Evolutionary conservation across 2,113 vertebrate species (phyloP).

Genomic region (Phrynosoma platyrhinos): DNA sequence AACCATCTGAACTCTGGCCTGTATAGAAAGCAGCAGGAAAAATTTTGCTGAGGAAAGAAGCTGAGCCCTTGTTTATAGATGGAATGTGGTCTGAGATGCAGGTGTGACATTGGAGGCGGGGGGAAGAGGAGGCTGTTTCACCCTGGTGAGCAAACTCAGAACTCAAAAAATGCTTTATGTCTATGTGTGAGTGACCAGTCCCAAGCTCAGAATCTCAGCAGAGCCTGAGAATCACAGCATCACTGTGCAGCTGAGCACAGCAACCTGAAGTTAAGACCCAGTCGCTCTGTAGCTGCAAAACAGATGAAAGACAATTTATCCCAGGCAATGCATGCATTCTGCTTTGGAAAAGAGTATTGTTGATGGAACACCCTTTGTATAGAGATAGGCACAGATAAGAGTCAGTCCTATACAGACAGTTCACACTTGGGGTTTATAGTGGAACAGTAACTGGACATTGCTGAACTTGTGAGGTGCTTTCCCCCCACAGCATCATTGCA

Average conservation of each 20-base stretch:
- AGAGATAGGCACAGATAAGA: not conserved
- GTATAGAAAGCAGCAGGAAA: slow-evolving; percentile 28
- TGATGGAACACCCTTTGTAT: too few relatives aligned
- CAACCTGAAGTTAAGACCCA: not conserved
- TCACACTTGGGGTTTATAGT: too few relatives aligned
- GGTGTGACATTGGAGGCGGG: slow-evolving; percentile 6
- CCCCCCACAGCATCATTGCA: too few relatives aligned
- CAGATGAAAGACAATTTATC: slow-evolving; percentile 3
- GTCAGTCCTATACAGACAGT: not conserved
- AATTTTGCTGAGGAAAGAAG: slow-evolving; percentile 22
- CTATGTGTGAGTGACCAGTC: not conserved
- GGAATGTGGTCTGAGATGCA: slow-evolving; percentile 20
- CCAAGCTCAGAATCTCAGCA: slow-evolving; percentile 17
- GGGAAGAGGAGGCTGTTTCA: slow-evolving; percentile 4
- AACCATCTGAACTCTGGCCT: slow-evolving; percentile 27
- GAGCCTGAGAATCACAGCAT: slow-evolving; percentile 20
- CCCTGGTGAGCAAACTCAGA: slow-evolving; percentile 34
- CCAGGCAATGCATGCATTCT: not conserved
- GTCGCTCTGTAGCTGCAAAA: not conserved
- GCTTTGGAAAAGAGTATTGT: not conserved
- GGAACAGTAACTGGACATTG: too few relatives aligned
- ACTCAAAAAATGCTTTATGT: slow-evolving; percentile 36
- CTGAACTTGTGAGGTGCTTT: too few relatives aligned
- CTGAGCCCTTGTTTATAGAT: not conserved
- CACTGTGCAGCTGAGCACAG: not conserved